phyloP scores from a whole-genome alignment of 2,797 vertebrate genomes.

The Chiloscyllium punctatum region DNA sequence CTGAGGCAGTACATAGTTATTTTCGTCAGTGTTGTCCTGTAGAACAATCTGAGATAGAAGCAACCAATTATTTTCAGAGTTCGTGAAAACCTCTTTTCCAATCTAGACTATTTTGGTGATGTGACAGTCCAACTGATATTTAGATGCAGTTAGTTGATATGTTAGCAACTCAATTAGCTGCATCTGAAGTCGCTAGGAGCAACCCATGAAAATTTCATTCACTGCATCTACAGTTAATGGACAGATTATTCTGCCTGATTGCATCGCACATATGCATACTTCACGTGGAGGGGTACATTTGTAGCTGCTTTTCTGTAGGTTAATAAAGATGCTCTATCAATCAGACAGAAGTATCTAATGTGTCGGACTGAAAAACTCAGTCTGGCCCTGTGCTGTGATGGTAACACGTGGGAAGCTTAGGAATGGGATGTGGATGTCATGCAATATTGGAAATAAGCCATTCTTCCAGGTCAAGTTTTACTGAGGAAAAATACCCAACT shows the following conservation, averaged over 20 bases:
- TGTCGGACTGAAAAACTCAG: background rate
- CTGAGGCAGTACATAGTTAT: background rate
- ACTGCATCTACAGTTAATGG: no score
- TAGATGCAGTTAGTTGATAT: background rate
- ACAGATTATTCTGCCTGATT: background rate
- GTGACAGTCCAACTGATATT: background rate
- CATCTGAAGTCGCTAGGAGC: background rate
- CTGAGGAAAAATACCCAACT: background rate
- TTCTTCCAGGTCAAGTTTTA: background rate
- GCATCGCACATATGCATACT: background rate
- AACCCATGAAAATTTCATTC: background rate
- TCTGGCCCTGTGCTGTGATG: background rate
- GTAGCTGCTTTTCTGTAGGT: background rate
- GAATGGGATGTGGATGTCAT: background rate
- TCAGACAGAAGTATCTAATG: background rate
- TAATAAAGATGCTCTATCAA: background rate
- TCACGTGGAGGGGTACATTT: background rate
- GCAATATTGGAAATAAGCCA: background rate
- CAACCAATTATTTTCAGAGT: background rate
- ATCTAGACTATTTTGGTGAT: background rate
- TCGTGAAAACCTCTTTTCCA: background rate
- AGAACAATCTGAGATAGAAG: background rate
- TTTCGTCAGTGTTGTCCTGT: background rate
- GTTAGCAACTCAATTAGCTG: background rate
- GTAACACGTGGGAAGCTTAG: background rate